These are phyloP conservation scores for Solenodon paradoxus DNA, from an alignment of 2,113 vertebrate genomes.

Conservation along the genomic window DNA sequence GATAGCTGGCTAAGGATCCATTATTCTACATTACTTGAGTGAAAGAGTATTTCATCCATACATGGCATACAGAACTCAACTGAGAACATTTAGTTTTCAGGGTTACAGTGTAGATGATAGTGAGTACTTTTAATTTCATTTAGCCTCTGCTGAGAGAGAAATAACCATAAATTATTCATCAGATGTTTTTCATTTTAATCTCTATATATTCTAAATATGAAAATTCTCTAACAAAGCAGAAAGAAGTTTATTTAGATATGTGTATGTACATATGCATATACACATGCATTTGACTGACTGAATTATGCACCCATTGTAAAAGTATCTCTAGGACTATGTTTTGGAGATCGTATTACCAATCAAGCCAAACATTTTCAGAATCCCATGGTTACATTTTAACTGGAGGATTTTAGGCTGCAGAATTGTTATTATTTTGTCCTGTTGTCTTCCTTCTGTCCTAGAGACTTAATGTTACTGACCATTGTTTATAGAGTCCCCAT, in stretches of 20 bases:
- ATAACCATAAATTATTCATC: neutral
- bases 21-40: neutral
- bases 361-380: neutral
- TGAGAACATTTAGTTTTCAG: neutral
- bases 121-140: neutral
- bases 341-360: neutral
- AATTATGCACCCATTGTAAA: neutral
- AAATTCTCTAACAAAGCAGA: neutral
- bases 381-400: neutral
- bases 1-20: neutral
- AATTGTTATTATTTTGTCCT: neutral
- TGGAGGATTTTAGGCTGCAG: neutral
- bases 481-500: neutral
- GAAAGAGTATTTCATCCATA: neutral
- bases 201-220: neutral
- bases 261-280: neutral
- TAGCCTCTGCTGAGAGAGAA: neutral
- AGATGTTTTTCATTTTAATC: neutral
- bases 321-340: neutral
- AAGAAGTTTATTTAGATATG: neutral
- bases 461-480: neutral
- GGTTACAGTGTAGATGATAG: neutral
- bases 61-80: neutral
- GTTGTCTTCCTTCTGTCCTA: neutral
- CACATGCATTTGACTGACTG: neutral